These are phyloP conservation scores for Hirudo medicinalis DNA, from an alignment of 1,140 invertebrate species.

Conservation along the genomic window DNA sequence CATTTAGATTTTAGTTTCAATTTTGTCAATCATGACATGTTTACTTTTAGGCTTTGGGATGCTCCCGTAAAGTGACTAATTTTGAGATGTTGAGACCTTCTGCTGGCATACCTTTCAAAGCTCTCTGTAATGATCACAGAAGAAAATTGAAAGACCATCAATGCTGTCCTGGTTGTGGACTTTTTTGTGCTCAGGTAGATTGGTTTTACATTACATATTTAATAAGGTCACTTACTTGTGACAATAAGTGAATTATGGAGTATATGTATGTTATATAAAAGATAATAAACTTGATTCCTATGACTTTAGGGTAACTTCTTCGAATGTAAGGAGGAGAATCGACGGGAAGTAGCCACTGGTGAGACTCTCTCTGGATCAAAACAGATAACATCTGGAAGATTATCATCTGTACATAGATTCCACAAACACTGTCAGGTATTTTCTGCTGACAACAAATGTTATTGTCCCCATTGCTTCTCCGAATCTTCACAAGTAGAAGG, in stretches of 20 bases:
- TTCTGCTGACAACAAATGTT: slow-evolving; percentile 41
- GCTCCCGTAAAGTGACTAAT: slow-evolving; percentile 56
- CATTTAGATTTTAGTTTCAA: background rate
- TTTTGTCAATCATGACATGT: slow-evolving; percentile 1
- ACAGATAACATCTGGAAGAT: too few relatives aligned
- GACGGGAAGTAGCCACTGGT: slow-evolving; percentile 18
- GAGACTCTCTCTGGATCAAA: background rate
- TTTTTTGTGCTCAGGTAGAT: slow-evolving; percentile 73
- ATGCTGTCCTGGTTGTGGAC: slow-evolving; percentile 75
- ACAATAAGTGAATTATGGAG: too few relatives aligned
- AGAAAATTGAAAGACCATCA: slow-evolving; percentile 64
- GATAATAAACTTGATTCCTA: slow-evolving; percentile 10
- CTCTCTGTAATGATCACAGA: slow-evolving; percentile 67
- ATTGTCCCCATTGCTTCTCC: slow-evolving; percentile 66
- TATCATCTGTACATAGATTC: slow-evolving; percentile 50
- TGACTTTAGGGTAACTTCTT: slow-evolving; percentile 53
- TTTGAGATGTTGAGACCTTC: slow-evolving; percentile 58
- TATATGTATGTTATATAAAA: too few relatives aligned
- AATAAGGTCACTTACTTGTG: too few relatives aligned
- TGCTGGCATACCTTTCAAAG: slow-evolving; percentile 63
- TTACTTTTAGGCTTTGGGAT: slow-evolving; percentile 48
- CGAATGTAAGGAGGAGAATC: slow-evolving; percentile 46
- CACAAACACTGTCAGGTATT: slow-evolving; percentile 58
- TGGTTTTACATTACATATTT: too few relatives aligned
- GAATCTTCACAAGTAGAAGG: slow-evolving; percentile 47